phyloP scores from a whole-genome alignment of 1,140 invertebrate species.

The Drosophila jambulina region DNA sequence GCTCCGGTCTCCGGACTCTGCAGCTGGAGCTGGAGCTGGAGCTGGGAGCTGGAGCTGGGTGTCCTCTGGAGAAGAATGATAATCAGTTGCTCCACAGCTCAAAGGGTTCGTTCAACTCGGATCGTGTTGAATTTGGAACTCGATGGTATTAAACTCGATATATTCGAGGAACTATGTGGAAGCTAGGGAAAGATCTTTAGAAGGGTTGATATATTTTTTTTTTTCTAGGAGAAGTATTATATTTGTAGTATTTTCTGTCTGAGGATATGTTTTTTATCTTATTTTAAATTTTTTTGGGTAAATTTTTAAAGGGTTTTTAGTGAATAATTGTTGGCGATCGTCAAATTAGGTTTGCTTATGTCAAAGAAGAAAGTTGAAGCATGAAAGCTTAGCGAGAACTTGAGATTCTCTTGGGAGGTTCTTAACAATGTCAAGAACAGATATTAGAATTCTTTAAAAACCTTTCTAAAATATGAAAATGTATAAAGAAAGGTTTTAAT shows the following conservation, averaged over 20 bases:
- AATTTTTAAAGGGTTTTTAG: neutral
- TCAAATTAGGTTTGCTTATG: neutral
- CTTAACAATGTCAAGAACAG: neutral
- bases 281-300: rapidly evolving
- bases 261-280: too few species aligned
- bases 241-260: neutral
- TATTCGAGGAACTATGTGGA: neutral
- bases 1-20: neutral
- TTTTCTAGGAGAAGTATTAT: neutral
- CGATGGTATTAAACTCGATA: neutral
- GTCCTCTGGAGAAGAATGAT: slow-evolving; percentile 36
- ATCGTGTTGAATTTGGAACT: slow-evolving; percentile 15
- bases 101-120: slow-evolving; percentile 39
- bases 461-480: neutral
- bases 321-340: neutral
- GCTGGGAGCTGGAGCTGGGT: neutral
- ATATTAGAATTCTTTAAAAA: neutral
- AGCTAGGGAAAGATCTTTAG: neutral
- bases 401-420: neutral
- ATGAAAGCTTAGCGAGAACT: neutral
- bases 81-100: slow-evolving; percentile 36
- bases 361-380: neutral
- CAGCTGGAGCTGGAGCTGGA: neutral
- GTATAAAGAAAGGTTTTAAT: neutral
- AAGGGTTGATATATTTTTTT: too few species aligned